These are phyloP conservation scores for Zaprionus lachaisei DNA, from an alignment of 1,140 invertebrate species.

Conservation along the genomic window DNA sequence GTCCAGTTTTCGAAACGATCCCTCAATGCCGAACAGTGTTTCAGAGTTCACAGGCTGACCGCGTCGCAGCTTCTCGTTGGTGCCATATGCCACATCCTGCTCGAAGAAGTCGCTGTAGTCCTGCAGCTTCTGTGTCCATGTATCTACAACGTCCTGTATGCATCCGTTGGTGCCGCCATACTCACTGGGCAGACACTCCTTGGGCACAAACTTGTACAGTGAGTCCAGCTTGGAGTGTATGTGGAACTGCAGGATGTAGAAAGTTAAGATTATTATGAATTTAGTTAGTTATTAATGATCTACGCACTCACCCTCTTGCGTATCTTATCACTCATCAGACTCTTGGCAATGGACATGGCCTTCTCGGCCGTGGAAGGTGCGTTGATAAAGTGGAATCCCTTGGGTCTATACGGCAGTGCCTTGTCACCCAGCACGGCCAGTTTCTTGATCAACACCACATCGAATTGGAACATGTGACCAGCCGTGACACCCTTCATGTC, in stretches of 20 bases:
- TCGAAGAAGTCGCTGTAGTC: slow-evolving; percentile 85
- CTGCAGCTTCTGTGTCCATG: slow-evolving; percentile 86
- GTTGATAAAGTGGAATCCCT: slow-evolving; percentile 86
- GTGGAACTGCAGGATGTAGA: slow-evolving; percentile 58
- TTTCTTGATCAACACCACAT: slow-evolving; percentile 85
- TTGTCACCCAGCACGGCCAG: slow-evolving; percentile 85
- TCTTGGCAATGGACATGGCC: slow-evolving; percentile 85
- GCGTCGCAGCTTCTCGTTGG: slow-evolving; percentile 87
- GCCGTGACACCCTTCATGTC: slow-evolving; percentile 85
- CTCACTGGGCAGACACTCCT: slow-evolving; percentile 86
- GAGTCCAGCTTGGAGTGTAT: slow-evolving; percentile 86
- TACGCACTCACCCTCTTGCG: slow-evolving; percentile 84
- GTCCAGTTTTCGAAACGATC: slow-evolving; percentile 87
- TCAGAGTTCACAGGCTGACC: slow-evolving; percentile 87
- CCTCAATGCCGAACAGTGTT: slow-evolving; percentile 87
- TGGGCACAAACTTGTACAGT: slow-evolving; percentile 85
- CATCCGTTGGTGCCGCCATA: slow-evolving; percentile 86
- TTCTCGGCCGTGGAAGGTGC: slow-evolving; percentile 85
- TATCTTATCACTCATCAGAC: slow-evolving; percentile 86
- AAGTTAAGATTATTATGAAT: background rate
- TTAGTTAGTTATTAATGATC: background rate
- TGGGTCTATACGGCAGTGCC: slow-evolving; percentile 86
- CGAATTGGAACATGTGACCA: slow-evolving; percentile 85
- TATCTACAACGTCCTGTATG: slow-evolving; percentile 84
- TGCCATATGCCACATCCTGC: slow-evolving; percentile 85